Evolutionary conservation across 2,113 vertebrate genomes (phyloP), one percentile per base, ranked within the genome.

Genomic region (Gobius niger): DNA sequence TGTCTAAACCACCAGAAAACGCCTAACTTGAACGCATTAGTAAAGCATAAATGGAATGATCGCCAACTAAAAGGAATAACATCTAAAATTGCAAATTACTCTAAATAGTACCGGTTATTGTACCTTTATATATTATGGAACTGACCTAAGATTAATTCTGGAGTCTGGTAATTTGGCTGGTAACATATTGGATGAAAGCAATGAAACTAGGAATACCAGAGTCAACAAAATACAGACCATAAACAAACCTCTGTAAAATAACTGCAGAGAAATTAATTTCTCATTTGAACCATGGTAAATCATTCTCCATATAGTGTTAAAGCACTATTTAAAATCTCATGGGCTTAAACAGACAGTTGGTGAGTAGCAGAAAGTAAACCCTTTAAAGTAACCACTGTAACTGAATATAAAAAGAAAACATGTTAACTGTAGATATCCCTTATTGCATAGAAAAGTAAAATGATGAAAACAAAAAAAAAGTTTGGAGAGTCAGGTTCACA

Each of bases 281-380:
- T 56, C 18, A 24, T 19, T 9, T 5, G 9, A 56, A 12, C 18
- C 24, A 57, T 13, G 2, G 40, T 12, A 40, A 34, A 24, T 12
- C 53, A 56, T 56, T 56, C 10, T 34, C 10, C 24, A 12, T 19
- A 24, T 24, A 6, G 9, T 56, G 16, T 15, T 41, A 13, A 24
- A 14, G 34, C 24, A 15, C 24, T 40, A 60, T 42, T 6, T 56
- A 24, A 56, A 60, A 42, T 60, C 15, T 60, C 13, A 41, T 59
- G 72, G 74, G 63, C 44, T 72, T 65, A 63, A 71, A 80, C 64
- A 7, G 67, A 13, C 60, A 72, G 59, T 57, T 72, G 53, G 56
- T 68, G 41, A 53, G 44, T 34, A 19, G 0, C 11, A 44, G 67
- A 44, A 70, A 49, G 9, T 50, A 13, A 47, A 61, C 68, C 64